Percentiles rank a stretch among this genome's conserved stretches.
These are phyloP conservation scores for Sitta europaea DNA, from an alignment of 2,113 vertebrate genomes.

Conservation along the genomic window DNA sequence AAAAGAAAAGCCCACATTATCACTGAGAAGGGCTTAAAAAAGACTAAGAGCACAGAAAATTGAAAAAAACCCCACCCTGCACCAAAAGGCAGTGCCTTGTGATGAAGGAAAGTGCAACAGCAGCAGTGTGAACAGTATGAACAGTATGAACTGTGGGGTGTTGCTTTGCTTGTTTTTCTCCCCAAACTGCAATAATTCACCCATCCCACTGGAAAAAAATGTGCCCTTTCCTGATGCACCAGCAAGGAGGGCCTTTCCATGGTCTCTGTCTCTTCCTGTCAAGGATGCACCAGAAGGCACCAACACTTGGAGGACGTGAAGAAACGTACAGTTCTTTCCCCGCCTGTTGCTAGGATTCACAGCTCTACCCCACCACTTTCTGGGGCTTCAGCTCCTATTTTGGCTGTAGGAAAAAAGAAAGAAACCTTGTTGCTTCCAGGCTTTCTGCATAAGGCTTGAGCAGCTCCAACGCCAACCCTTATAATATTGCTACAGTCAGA, in stretches of 20 bases:
- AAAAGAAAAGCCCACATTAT: background rate
- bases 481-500: slow-evolving; percentile 26
- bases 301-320: slow-evolving; percentile 39
- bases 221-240: background rate
- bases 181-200: background rate
- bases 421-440: slow-evolving; percentile 7
- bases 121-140: too few species aligned
- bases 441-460: background rate
- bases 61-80: background rate
- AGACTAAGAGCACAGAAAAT: background rate
- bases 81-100: background rate
- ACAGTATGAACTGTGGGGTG: background rate
- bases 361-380: slow-evolving; percentile 34
- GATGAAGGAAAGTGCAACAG: background rate
- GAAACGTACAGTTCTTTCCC: slow-evolving; percentile 31
- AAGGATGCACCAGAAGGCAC: slow-evolving; percentile 28
- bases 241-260: background rate
- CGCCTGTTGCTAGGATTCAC: slow-evolving; percentile 45
- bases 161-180: background rate
- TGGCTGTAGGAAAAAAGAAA: slow-evolving; percentile 14
- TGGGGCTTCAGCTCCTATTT: background rate
- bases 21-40: background rate
- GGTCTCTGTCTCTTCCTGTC: background rate
- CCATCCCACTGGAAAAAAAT: background rate
- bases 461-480: background rate